Evolutionary conservation across 2,113 vertebrate species (phyloP).

Genomic region (Halcyon malimbica): DNA sequence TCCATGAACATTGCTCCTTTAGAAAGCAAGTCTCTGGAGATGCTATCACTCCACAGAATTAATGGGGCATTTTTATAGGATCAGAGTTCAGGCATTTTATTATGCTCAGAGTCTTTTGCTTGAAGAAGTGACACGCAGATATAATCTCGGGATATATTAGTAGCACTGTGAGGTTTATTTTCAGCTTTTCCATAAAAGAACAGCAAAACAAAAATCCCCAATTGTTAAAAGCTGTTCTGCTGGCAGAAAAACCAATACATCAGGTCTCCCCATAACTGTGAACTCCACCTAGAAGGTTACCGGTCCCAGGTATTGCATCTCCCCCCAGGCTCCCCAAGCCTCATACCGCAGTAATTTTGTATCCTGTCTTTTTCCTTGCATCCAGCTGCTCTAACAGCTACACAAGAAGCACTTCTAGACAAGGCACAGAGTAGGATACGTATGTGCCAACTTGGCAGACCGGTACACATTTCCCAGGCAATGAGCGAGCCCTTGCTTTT

Average conservation of each 20-base stretch:
- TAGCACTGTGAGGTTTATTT: slow-evolving; percentile 33
- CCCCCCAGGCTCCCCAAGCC: neutral
- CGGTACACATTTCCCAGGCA: neutral
- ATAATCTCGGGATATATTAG: neutral
- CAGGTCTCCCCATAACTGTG: neutral
- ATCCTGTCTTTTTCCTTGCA: neutral
- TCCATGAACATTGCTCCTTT: neutral
- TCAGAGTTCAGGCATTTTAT: slow-evolving; percentile 19
- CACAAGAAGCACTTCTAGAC: neutral
- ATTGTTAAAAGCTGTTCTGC: neutral
- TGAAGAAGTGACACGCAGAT: slow-evolving; percentile 8
- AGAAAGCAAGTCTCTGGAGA: neutral
- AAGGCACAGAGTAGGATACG: rapidly evolving
- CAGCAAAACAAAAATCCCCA: neutral
- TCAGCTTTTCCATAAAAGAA: slow-evolving; percentile 4
- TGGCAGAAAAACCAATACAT: neutral
- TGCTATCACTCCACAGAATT: neutral
- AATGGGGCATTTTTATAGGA: neutral
- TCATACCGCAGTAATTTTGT: neutral
- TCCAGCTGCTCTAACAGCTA: neutral
- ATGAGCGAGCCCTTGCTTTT: neutral
- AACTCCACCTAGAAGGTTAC: neutral
- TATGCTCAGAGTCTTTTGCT: neutral
- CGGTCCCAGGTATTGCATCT: neutral
- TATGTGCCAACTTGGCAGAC: slow-evolving; percentile 28